Evolutionary conservation across 2,113 vertebrate species (phyloP).

Genomic region (Fulica atra): DNA sequence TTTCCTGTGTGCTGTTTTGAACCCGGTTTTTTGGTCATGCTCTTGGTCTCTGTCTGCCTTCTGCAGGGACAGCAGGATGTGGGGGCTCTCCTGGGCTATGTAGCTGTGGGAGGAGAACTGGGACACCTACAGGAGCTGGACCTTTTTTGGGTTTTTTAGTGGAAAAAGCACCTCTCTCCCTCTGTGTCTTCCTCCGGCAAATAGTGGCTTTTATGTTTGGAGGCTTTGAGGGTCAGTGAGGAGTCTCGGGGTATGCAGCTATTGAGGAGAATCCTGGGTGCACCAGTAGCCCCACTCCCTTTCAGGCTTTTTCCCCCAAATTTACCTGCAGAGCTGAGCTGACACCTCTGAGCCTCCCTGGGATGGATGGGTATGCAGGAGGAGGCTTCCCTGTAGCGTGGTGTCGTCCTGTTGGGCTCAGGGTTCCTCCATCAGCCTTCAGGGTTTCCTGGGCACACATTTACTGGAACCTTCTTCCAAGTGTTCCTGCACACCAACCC

Average conservation of each 20-base stretch:
- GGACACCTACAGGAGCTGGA: not conserved
- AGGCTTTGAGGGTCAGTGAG: not conserved
- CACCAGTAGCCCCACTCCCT: not conserved
- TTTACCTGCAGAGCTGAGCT: not conserved
- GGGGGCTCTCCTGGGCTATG: not conserved
- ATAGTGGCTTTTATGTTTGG: not conserved
- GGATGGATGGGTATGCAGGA: not conserved
- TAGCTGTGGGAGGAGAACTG: not conserved
- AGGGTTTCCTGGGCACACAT: fast-evolving
- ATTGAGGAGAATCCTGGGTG: not conserved
- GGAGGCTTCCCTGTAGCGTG: fast-evolving
- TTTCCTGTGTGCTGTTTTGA: not conserved
- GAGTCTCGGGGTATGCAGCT: not conserved
- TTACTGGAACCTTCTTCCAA: not conserved
- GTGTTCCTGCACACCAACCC: fast-evolving
- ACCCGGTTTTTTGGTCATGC: not conserved
- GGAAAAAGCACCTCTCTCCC: not conserved
- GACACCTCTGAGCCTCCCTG: not conserved
- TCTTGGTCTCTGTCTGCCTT: not conserved
- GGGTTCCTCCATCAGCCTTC: not conserved
- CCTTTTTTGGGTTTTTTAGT: not conserved
- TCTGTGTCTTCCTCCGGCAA: not conserved
- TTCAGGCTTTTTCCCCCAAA: not conserved
- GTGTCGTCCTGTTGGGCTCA: not conserved
- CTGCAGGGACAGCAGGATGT: not conserved